Evolutionary conservation across 1,140 invertebrate genomes (phyloP), one percentile per base, ranked within the genome.

Genomic region (Dinoponera quadriceps): DNA sequence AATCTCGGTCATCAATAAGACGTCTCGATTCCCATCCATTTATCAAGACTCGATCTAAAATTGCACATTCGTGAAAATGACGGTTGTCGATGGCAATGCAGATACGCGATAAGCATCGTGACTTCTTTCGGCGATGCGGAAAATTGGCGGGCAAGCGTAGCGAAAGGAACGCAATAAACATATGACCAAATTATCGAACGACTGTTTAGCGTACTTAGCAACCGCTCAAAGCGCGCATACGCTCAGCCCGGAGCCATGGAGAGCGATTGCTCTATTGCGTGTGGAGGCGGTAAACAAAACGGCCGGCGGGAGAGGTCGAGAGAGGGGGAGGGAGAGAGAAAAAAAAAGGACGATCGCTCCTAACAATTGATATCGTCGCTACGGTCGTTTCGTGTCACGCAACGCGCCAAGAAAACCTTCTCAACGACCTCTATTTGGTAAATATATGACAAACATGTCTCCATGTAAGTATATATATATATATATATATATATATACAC

Each of bases 1-100:
- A 38, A 16, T 16, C 49, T 48, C 1, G 27, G n/a, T 60, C 4
- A 3, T 33, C 27, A 18, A 29, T 16, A 25, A 27, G 3, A 44
- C 25, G 13, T 49, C 3, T 1, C 18, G n/a, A 29, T 75, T 29
- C 14, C 13, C 11, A 3, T 60, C 25, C 48, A 14, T 25, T 18
- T 25, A n/a, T 16, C 14, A 29, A 71, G 2, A 57, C n/a, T 13
- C 20, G 9, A 29, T 51, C 27, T 65, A 3, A 9, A 44, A 44
- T 44, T 44, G 18, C 75, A 60, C 18, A 57, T 14, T 18, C 13
- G n/a, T 65, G 14, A 7, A 75, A 83, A 22, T 75, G 9, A 54
- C 65, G 29, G 27, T 77, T 83, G 48, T 14, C 75, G 55, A 62
- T 57, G 69, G 62, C 75, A 44, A 82, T 82, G 69, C 60, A 48